Evolutionary conservation across 2,888 invertebrate species (phyloP), one percentile per base, ranked within the genome.

Genomic region (Drepana falcataria): DNA sequence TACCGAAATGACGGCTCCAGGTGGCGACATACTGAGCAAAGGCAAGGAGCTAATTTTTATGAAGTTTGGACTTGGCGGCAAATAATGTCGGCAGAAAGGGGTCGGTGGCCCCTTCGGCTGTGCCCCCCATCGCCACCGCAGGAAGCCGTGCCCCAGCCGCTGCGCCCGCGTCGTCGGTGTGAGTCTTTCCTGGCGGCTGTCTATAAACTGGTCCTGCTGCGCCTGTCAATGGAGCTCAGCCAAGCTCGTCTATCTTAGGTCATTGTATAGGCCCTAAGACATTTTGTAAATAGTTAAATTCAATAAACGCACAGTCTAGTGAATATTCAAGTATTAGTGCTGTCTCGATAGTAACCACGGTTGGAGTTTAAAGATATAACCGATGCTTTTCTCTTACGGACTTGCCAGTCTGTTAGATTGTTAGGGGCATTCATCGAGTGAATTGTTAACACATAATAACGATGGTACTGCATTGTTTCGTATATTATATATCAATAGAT

Each of bases 1-100:
- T 81, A 94, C 95, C 72, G 97, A 97, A 83, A 96, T 97, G 92
- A 95, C 96, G 56, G 95, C 95, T 60, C 96, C 96, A 69, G 97
- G 97, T 63, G 96, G 96, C 73, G 97, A 97, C 81, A 96, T 97
- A 69, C 93, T 97, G 72, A 96, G 97, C 79, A 97, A 97, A 88
- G 97, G 97, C 77, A 97, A 97, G 91, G 97, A 97, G 92, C 94
- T 97, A 68, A 96, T 97, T 84, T 97, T 97, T 89, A 97, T 97
- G 95, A 96, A 96, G 91, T 97, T 97, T 86, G 97, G 97, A 67
- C 93, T 97, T 71, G 96, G 96, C 77, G 95, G 95, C 78, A 93
- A 93, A 93, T 93, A 93, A 93, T 88, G 83, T 66, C 77, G 83
- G 85, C 73, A 74, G 63, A 59, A 65, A 73, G 85, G 87, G 82